Evolutionary conservation across 2,797 vertebrate genomes (phyloP).

Genomic region (Naso thynnoides): DNA sequence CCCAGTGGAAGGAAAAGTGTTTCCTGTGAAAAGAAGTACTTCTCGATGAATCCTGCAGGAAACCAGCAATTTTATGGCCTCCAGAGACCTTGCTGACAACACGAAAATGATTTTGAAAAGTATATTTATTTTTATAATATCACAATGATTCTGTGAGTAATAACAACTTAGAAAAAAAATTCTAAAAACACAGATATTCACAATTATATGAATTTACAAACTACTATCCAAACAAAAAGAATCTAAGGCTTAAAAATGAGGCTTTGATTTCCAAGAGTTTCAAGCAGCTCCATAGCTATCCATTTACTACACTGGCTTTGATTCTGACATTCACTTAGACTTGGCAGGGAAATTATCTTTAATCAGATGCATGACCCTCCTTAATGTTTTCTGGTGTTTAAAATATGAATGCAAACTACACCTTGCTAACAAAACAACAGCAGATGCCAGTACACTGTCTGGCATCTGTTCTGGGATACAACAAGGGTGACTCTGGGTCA

Average conservation of each 20-base stretch:
- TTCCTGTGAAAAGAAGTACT: background rate
- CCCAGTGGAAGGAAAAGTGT: background rate
- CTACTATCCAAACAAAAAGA: background rate
- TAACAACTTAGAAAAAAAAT: background rate
- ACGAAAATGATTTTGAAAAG: too few species aligned
- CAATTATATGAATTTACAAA: background rate
- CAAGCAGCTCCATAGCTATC: background rate
- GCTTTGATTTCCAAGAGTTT: constrained; percentile 14
- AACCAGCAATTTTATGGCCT: too few species aligned
- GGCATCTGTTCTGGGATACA: constrained; percentile 48
- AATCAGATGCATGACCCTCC: background rate
- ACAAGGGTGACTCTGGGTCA: constrained; percentile 66
- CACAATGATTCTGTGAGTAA: background rate
- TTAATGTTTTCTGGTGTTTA: constrained; percentile 17
- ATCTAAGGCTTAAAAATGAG: background rate
- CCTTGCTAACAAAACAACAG: constrained; percentile 32
- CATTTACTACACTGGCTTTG: constrained; percentile 13
- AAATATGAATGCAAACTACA: constrained; percentile 33
- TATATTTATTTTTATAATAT: background rate
- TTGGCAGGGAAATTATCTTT: constrained; percentile 4
- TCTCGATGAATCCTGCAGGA: background rate
- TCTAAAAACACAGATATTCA: background rate
- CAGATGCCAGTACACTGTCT: constrained; percentile 33
- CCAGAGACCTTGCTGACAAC: too few species aligned
- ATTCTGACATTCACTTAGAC: constrained; percentile 28